These are phyloP conservation scores for Hycleus cichorii DNA, from an alignment of 1,140 invertebrate species.

Conservation along the genomic window DNA sequence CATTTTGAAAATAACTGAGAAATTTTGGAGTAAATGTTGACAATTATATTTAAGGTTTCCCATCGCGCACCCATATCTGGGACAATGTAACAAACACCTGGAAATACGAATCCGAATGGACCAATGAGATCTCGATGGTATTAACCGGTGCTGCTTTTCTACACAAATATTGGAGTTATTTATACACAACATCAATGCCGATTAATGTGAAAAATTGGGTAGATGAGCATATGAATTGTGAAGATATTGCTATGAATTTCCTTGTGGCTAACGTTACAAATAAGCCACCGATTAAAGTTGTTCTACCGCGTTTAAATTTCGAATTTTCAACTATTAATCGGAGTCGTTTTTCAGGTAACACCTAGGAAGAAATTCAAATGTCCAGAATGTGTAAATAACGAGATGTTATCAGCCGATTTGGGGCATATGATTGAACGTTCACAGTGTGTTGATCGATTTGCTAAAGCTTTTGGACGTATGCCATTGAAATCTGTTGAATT, in stretches of 20 bases:
- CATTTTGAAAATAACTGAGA: too few species aligned
- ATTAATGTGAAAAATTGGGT: constrained; percentile 67
- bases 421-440: constrained; percentile 90
- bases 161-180: constrained; percentile 87
- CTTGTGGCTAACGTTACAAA: constrained; percentile 83
- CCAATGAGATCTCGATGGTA: constrained; percentile 88
- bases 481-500: constrained; percentile 86
- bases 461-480: constrained; percentile 77
- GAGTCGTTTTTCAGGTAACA: constrained; percentile 59
- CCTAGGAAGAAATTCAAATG: constrained; percentile 98
- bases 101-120: constrained; percentile 94
- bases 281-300: constrained; percentile 88
- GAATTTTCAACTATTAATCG: neutral
- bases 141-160: constrained; percentile 90
- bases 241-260: constrained; percentile 95
- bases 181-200: constrained; percentile 79
- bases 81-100: constrained; percentile 74
- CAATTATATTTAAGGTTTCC: constrained; percentile 48
- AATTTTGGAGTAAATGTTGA: too few species aligned
- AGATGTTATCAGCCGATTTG: constrained; percentile 89
- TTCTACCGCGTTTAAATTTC: neutral
- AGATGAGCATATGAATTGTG: constrained; percentile 89
- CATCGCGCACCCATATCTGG: constrained; percentile 83
- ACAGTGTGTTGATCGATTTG: constrained; percentile 84
- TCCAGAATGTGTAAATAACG: constrained; percentile 87